A percentile compares a stretch with the other conserved stretches of the same genome.
Conservation (phyloP, 2,888 invertebrate species). For the Agapostemon virescens region DNA sequence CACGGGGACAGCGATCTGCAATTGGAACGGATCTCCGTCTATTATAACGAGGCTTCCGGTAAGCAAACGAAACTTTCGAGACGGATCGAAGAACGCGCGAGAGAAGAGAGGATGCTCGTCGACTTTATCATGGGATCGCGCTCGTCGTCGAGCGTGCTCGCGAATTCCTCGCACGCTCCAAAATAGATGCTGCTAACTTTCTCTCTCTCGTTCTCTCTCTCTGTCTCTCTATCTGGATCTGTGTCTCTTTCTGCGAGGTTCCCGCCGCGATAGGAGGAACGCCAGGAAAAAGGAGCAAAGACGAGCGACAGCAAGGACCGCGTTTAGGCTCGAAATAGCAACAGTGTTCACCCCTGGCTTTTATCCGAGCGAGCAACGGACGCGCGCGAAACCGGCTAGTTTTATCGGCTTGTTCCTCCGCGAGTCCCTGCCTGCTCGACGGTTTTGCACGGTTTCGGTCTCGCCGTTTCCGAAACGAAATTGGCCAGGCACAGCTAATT, state of each 20-base stretch:
- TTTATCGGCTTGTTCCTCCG: background rate
- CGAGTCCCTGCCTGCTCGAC: background rate
- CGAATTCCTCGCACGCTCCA: constrained; percentile 8
- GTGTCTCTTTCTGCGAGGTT: background rate
- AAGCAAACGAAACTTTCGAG: constrained; percentile 45
- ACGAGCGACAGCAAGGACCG: constrained; percentile 23
- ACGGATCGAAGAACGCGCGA: background rate
- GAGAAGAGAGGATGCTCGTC: background rate
- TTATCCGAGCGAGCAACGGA: constrained; percentile 31
- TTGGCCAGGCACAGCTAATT: constrained; percentile 52
- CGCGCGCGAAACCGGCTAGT: constrained; percentile 2
- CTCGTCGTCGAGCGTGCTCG: background rate
- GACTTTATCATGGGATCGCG: background rate
- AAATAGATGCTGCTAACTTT: constrained; percentile 40
- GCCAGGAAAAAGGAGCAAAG: constrained; percentile 53
- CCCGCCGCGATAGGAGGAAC: constrained; percentile 38
- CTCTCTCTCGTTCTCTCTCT: background rate
- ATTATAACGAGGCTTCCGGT: constrained; percentile 85
- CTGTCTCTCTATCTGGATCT: background rate
- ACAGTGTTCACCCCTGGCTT: constrained; percentile 50
- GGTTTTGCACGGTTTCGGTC: background rate
- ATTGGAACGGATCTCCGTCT: constrained; percentile 85
- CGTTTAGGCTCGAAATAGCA: constrained; percentile 66
- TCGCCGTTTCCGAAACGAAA: constrained; percentile 11
- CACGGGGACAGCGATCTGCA: constrained; percentile 85